Percentiles rank a stretch among this genome's conserved stretches.
phyloP scores from a whole-genome alignment of 2,888 invertebrate species.

The Peribatodes rhomboidaria region DNA sequence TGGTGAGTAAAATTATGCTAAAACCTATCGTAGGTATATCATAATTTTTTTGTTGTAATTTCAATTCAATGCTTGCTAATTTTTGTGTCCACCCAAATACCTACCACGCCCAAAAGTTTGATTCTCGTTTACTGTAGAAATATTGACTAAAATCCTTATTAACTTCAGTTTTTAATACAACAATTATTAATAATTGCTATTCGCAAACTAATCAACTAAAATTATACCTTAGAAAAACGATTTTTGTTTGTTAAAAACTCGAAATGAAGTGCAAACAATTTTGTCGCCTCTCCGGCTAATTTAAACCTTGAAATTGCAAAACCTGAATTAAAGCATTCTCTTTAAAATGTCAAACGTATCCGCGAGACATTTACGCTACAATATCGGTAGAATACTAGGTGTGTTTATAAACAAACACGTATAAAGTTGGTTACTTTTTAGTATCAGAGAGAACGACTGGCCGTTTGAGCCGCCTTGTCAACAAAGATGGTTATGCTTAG shows the following conservation, averaged over 20 bases:
- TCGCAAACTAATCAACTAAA: not conserved
- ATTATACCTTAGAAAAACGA: not conserved
- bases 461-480: too few species aligned
- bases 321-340: too few species aligned
- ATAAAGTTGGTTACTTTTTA: too few species aligned
- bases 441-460: too few species aligned
- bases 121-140: not conserved
- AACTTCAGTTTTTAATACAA: not conserved
- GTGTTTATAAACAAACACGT: too few species aligned
- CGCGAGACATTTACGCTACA: too few species aligned
- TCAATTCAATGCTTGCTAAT: not conserved
- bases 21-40: not conserved
- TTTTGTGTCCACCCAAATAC: conserved; percentile 3
- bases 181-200: not conserved
- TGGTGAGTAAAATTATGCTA: conserved; percentile 63
- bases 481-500: too few species aligned
- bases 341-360: too few species aligned
- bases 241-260: not conserved
- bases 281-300: not conserved
- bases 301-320: too few species aligned
- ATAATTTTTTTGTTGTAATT: not conserved
- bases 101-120: conserved; percentile 19
- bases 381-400: too few species aligned
- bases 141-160: not conserved
- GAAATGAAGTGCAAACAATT: not conserved